Evolutionary conservation across 64 coral and sea anemone genomes (phyloP), one percentile per base, ranked within the genome.

Genomic region (Pocillopora verrucosa): DNA sequence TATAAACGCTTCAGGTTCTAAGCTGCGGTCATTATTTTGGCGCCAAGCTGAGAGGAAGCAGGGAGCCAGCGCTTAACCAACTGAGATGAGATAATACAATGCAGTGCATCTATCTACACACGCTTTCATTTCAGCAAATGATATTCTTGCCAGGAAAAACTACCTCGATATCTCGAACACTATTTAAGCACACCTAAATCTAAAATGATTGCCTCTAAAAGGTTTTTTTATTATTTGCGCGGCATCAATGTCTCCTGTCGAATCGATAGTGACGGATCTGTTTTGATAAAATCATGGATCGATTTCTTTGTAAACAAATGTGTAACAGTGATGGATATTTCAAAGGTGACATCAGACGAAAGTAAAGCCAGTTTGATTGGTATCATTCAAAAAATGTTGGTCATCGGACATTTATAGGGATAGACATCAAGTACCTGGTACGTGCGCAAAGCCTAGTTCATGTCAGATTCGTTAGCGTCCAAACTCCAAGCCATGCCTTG

Each of bases 291-390:
- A 20, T 84, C 80, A 83, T 83, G 65, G 20, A 83, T 83, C 68
- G 20, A 65, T 72, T 17, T 83, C 56, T 85, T 72, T 85, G 82
- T 85, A 85, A 85, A 85, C 82, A 85, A 72, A 85, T 85, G 63
- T 72, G 65, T 25, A 85, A 15, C 20, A 85, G 20, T 85, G 59
- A 62, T 34, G 26, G 59, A 30, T 81, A 36, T 58, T 65, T 82
- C 16, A 67, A 63, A 82, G 76, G 36, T 67, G 61, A 67, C 80
- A 62, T 57, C 61, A 85, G 37, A 11, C 22, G 36, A 85, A 63
- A 12, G 3, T 85, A n/a, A 19, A 56, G 58, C 77, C 59, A 56
- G 41, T 58, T 41, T 19, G 57, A 12, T 11, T 67, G 19, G 36
- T 72, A 72, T 72, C 63, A 72, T 37, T 72, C 9, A 37, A 83